Base-by-base conservation (phyloP, 2,888 invertebrate species). In the Drosophila seclusa region DNA sequence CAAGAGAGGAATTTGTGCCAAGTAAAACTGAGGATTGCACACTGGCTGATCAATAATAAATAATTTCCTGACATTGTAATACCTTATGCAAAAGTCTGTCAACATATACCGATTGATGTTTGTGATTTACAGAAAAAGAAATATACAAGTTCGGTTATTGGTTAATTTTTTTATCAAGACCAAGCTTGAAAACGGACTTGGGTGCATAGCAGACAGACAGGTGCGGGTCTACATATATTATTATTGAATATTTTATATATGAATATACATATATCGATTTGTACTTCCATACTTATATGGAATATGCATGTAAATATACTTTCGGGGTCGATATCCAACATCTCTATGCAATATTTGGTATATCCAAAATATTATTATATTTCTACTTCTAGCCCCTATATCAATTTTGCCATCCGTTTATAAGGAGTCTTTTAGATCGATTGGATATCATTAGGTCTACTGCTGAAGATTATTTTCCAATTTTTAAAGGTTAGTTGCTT, bases 401-500 rank as follows among this genome's bases (percentile, higher is more conserved):
- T 21, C 1, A 21, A 42, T 42, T 45, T 21, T 16, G 4, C 7
- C 4, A 45, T 21, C 13, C 21, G 13, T 24, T 42, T 2, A 16
- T 16, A 21, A 21, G 42, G 5, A 40, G 13, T 13, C 13, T 45
- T 21, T 13, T 7, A 21, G 45, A 45, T 21, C 4, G 7, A 13
- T 13, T 13, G 21, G 21, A 45, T 45, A 21, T 21, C 42, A 21
- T 11, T 13, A 2, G 21, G 7, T 45, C 13, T 45, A 42, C 13
- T 45, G 4, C 21, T 16, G 13, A 45, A 21, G 21, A 45, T 16
- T 21, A 16, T 21, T 45, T 34, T 50, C 7, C 13, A 50, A n/a
- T 18, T 53, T 18, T 54, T 11, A 55, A 61, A 67, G 57, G 66
- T 76, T 76, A 63, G 18, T 69, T 31, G 50, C 50, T 55, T 32